Percentiles rank a stretch among this genome's conserved stretches.
Conservation (phyloP, 2,888 invertebrate species). For the Phortica okadai region DNA sequence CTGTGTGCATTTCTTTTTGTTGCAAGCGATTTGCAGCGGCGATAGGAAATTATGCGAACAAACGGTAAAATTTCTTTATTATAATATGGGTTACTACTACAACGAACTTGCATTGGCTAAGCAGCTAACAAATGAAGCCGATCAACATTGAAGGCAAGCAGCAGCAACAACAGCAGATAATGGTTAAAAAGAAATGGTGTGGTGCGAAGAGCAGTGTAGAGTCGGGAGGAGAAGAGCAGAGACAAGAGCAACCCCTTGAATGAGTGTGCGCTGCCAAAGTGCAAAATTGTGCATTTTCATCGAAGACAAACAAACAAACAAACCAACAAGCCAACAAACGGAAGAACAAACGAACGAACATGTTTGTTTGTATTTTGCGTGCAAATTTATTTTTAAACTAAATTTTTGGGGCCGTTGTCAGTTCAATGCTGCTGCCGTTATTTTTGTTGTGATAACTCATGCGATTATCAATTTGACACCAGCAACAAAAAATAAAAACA, state of each 20-base stretch:
- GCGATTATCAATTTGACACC: slow-evolving; percentile 72
- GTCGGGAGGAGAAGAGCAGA: not conserved
- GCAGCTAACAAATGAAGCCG: slow-evolving; percentile 17
- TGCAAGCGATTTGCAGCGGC: slow-evolving; percentile 60
- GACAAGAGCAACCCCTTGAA: not conserved
- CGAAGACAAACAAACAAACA: slow-evolving; percentile 42
- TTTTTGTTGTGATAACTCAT: slow-evolving; percentile 69
- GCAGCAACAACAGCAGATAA: not conserved
- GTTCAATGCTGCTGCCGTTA: not conserved
- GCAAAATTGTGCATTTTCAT: slow-evolving; percentile 27
- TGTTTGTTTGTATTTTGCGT: slow-evolving; percentile 43
- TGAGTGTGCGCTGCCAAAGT: slow-evolving; percentile 26
- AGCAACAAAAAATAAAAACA: slow-evolving; percentile 43
- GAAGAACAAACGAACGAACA: slow-evolving; percentile 67
- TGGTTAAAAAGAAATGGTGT: not conserved
- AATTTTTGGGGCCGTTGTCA: slow-evolving; percentile 11
- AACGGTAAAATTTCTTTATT: slow-evolving; percentile 63
- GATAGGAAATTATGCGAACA: slow-evolving; percentile 69
- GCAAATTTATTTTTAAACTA: slow-evolving; percentile 3
- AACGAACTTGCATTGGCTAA: slow-evolving; percentile 14
- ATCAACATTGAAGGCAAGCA: too few relatives aligned
- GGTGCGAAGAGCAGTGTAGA: not conserved
- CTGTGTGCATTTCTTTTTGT: slow-evolving; percentile 48
- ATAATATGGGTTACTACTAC: slow-evolving; percentile 62
- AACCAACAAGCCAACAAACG: slow-evolving; percentile 39